Conservation (phyloP, 2,888 invertebrate species). For the Ommatoiulus sabulosus region DNA sequence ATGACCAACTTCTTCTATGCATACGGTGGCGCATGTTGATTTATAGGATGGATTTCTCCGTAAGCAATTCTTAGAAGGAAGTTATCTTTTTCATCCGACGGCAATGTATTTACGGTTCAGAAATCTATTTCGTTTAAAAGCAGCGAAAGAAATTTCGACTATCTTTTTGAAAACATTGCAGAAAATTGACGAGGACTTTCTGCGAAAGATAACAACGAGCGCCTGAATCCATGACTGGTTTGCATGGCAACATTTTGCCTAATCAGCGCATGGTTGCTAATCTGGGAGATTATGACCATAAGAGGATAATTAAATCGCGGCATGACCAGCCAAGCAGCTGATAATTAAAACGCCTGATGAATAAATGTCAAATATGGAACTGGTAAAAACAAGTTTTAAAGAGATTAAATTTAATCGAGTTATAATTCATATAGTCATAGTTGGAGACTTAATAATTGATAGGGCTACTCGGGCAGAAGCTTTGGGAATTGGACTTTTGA, state of each 20-base stretch:
- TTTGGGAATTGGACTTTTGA: no score
- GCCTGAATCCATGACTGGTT: not conserved
- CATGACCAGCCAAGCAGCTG: not conserved
- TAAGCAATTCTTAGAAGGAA: not conserved
- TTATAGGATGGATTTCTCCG: slow-evolving; percentile 27
- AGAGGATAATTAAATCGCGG: not conserved
- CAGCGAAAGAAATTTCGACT: not conserved
- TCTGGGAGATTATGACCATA: not conserved
- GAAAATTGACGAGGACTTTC: not conserved
- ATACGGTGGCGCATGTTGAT: not conserved
- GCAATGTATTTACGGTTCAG: not conserved
- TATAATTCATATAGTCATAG: not conserved
- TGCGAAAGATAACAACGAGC: not conserved
- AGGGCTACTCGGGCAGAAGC: no score
- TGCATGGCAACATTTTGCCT: not conserved
- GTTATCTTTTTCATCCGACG: not conserved
- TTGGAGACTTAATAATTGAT: no score
- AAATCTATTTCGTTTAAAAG: not conserved
- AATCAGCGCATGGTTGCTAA: not conserved
- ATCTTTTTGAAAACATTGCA: not conserved
- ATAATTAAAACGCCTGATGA: not conserved
- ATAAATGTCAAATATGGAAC: not conserved
- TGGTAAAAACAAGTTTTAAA: not conserved
- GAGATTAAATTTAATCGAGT: not conserved
- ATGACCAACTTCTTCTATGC: not conserved